Conservation (phyloP, 2,113 vertebrate genomes). For the Eonycteris spelaea region DNA sequence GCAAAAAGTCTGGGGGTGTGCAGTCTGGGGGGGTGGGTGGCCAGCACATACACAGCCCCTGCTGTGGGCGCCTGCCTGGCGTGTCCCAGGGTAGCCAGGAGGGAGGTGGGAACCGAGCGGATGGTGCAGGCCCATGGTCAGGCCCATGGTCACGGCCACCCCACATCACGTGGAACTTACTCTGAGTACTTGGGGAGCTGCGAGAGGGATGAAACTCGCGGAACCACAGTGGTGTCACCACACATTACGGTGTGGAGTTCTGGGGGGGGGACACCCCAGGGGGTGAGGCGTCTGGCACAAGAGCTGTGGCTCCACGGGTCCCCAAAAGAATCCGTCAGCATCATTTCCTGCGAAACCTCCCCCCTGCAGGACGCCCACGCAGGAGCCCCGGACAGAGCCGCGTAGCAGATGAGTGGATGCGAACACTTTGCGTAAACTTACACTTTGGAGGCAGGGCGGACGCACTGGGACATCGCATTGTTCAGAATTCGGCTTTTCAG, state of each 20-base stretch:
- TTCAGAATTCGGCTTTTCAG: neutral
- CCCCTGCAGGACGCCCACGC: rapidly evolving
- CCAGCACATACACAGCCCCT: neutral
- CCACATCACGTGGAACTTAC: rapidly evolving
- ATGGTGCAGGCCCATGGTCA: neutral
- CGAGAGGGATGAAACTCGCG: too few relatives aligned
- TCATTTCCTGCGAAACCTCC: neutral
- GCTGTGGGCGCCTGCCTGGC: neutral
- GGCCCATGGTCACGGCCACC: rapidly evolving
- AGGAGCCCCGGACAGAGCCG: rapidly evolving
- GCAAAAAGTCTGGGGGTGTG: neutral
- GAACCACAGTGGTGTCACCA: rapidly evolving
- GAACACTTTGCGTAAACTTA: rapidly evolving
- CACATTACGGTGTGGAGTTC: rapidly evolving
- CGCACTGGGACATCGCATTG: rapidly evolving
- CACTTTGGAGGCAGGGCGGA: neutral
- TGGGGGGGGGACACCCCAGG: rapidly evolving
- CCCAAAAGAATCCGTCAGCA: neutral
- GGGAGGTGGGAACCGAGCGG: neutral
- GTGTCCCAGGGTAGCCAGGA: neutral
- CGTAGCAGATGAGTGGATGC: rapidly evolving
- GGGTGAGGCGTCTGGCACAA: neutral
- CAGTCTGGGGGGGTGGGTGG: neutral
- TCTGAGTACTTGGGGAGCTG: neutral
- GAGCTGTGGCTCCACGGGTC: neutral